A percentile compares a stretch with the other conserved stretches of the same genome.
These are phyloP conservation scores for Aurelia aurita complex sp. Pacific DNA, from an alignment of 30 jellyfish, hydroid and myxozoan species.

Conservation along the genomic window DNA sequence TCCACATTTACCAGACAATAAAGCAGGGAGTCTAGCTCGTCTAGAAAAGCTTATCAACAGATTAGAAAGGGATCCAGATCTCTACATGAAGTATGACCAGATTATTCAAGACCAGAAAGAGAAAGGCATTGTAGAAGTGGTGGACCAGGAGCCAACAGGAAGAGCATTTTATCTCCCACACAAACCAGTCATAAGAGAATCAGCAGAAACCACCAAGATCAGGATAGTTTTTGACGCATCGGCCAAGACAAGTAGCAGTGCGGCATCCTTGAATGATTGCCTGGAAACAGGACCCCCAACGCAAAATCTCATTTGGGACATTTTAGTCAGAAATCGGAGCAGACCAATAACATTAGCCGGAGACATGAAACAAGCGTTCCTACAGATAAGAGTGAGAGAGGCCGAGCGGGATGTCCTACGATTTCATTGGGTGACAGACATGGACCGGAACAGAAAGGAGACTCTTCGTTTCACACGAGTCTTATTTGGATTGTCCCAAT, in stretches of 20 bases:
- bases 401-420: constrained; percentile 58
- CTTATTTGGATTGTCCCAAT: constrained; percentile 68
- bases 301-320: constrained; percentile 53
- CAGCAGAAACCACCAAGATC: constrained; percentile 63
- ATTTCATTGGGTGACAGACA: constrained; percentile 49
- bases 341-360: constrained; percentile 38
- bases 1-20: constrained; percentile 42
- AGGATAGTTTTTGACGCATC: constrained; percentile 73
- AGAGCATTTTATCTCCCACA: constrained; percentile 58
- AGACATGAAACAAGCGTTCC: constrained; percentile 32
- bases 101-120: constrained; percentile 60
- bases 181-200: constrained; percentile 51
- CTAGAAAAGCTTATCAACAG: constrained; percentile 43
- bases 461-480: constrained; percentile 60
- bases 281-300: constrained; percentile 80
- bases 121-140: background rate
- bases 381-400: constrained; percentile 35
- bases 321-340: constrained; percentile 49
- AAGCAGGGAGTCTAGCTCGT: constrained; percentile 10
- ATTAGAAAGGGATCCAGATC: constrained; percentile 59
- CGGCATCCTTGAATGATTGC: constrained; percentile 79
- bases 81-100: constrained; percentile 44
- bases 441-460: constrained; percentile 21
- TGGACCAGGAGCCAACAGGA: constrained; percentile 31
- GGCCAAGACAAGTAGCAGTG: constrained; percentile 38